Conservation (phyloP, 2,113 vertebrate genomes). For the Gymnobelideus leadbeateri region DNA sequence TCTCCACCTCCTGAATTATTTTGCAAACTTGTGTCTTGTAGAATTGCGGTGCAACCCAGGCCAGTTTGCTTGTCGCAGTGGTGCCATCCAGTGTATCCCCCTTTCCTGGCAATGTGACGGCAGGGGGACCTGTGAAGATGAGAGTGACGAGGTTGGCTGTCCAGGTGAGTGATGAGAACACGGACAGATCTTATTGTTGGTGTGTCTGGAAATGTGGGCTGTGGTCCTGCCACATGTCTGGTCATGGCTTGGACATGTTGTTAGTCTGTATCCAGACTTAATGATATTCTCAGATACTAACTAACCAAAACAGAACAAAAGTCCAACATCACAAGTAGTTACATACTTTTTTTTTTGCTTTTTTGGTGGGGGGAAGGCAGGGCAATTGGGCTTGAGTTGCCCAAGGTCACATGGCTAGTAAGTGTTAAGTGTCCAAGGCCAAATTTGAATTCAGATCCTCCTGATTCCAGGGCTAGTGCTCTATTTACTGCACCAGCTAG, state of each 20-base stretch:
- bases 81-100: constrained; percentile 97
- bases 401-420: no score
- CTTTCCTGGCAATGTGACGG: constrained; percentile 96
- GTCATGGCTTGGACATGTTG: not conserved
- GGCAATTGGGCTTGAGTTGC: no score
- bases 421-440: no score
- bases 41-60: constrained; percentile 94
- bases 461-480: no score
- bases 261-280: not conserved
- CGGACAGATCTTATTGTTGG: not conserved
- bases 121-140: constrained; percentile 95
- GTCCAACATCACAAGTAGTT: not conserved
- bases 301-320: not conserved
- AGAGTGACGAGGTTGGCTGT: constrained; percentile 96
- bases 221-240: not conserved
- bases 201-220: not conserved
- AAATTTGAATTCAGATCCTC: no score
- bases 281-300: not conserved
- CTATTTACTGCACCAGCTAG: no score
- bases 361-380: no score
- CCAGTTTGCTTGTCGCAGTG: constrained; percentile 97
- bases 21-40: constrained; percentile 78
- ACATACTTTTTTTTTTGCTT: not conserved
- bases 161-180: constrained; percentile 87
- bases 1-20: constrained; percentile 44